phyloP scores from a whole-genome alignment of 2,797 vertebrate species.

The Pygocentrus nattereri region DNA sequence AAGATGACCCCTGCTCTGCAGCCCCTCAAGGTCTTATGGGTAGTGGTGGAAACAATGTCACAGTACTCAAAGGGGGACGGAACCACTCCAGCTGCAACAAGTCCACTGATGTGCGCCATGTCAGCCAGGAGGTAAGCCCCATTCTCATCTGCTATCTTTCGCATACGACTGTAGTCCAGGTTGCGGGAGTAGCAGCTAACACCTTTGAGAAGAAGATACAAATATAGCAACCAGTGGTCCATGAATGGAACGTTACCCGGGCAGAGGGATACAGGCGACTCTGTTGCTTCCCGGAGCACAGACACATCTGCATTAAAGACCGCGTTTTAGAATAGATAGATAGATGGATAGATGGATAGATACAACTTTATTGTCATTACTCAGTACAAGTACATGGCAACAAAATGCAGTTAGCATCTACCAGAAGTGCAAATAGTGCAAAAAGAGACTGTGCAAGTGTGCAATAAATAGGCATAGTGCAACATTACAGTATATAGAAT shows the following conservation, averaged over 20 bases:
- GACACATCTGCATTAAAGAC: too few species aligned
- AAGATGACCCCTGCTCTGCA: slow-evolving; percentile 95
- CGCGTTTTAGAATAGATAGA: too few species aligned
- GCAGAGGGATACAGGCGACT: background rate
- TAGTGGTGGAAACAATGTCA: slow-evolving; percentile 93
- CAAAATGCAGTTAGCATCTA: too few species aligned
- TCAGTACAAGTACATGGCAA: too few species aligned
- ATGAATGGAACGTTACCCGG: background rate
- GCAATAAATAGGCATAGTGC: too few species aligned
- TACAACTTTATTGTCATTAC: too few species aligned
- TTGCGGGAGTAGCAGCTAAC: slow-evolving; percentile 96
- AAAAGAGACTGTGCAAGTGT: too few species aligned
- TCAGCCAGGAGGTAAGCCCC: slow-evolving; percentile 90
- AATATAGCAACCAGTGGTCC: background rate
- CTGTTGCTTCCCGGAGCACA: too few species aligned
- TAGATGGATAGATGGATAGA: too few species aligned
- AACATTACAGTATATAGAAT: too few species aligned
- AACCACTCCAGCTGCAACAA: slow-evolving; percentile 90
- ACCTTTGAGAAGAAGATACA: slow-evolving; percentile 72
- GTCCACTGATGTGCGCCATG: slow-evolving; percentile 97
- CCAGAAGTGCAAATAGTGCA: too few species aligned
- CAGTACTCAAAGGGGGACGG: slow-evolving; percentile 93
- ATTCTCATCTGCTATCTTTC: slow-evolving; percentile 86
- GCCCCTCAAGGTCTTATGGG: slow-evolving; percentile 96
- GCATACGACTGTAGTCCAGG: slow-evolving; percentile 90